Conservation (phyloP, 1,140 invertebrate genomes). For the Meloidogyne chitwoodi region DNA sequence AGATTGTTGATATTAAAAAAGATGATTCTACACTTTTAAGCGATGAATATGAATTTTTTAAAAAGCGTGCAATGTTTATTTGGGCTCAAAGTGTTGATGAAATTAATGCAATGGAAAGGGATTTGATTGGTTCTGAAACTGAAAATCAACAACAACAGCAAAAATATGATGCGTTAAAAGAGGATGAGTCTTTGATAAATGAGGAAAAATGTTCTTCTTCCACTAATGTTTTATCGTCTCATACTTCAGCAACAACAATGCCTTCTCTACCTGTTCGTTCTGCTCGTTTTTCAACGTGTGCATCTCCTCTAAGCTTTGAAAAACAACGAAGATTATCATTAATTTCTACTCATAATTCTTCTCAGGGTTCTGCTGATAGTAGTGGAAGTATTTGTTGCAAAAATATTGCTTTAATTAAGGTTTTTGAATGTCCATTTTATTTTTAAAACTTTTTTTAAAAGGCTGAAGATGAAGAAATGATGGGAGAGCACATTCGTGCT, state of each 20-base stretch:
- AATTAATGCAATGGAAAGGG: constrained; percentile 5
- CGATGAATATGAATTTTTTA: constrained; percentile 1
- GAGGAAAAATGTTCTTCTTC: background rate
- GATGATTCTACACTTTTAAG: background rate
- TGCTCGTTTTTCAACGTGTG: background rate
- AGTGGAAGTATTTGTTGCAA: background rate
- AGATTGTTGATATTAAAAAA: background rate
- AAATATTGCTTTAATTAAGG: background rate
- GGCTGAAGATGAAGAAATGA: background rate
- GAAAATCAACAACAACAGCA: background rate
- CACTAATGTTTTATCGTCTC: background rate
- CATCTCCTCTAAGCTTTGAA: background rate
- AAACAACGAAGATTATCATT: background rate
- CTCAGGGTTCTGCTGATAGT: background rate
- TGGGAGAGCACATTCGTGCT: background rate
- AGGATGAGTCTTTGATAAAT: background rate
- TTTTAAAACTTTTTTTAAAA: background rate
- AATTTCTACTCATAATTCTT: background rate
- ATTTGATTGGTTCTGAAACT: background rate
- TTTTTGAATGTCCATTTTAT: background rate
- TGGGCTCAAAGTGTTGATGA: constrained; percentile 4
- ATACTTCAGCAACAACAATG: background rate
- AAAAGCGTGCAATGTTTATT: background rate
- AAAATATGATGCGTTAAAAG: background rate
- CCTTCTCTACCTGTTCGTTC: background rate